Evolutionary conservation across 1,140 invertebrate species (phyloP).

Genomic region (Battus philenor): DNA sequence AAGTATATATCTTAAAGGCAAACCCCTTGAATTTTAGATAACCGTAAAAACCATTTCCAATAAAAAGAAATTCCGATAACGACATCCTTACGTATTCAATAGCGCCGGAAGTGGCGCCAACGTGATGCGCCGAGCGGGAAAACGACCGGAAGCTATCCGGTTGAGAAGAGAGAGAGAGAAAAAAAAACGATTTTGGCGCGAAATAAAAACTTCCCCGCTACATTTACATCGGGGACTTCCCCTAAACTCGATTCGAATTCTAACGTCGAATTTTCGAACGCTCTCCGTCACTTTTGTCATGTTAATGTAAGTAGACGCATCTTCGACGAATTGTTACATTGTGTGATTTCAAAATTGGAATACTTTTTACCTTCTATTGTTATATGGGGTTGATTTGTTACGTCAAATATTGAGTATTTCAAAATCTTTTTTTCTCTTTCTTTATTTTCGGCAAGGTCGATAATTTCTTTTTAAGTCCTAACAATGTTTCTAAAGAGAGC

Average conservation of each 20-base stretch:
- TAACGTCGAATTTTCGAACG: slow-evolving; percentile 64
- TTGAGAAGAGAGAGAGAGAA: too few species aligned
- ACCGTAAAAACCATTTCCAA: slow-evolving; percentile 30
- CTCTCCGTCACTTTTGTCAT: slow-evolving; percentile 61
- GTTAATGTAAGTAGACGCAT: slow-evolving; percentile 42
- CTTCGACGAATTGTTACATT: too few species aligned
- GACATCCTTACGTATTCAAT: slow-evolving; percentile 53
- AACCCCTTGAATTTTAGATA: not conserved
- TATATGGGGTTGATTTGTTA: too few species aligned
- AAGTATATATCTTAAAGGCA: too few species aligned
- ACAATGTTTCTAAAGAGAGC: too few species aligned
- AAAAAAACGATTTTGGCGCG: slow-evolving; percentile 42
- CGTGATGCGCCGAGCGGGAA: slow-evolving; percentile 66
- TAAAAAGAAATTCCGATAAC: too few species aligned
- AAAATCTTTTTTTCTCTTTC: too few species aligned
- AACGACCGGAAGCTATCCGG: slow-evolving; percentile 66
- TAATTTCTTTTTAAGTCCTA: too few species aligned
- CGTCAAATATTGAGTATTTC: too few species aligned
- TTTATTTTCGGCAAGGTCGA: too few species aligned
- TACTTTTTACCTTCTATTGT: too few species aligned
- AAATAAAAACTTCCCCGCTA: slow-evolving; percentile 45
- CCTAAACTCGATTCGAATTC: slow-evolving; percentile 59
- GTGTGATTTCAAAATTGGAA: too few species aligned
- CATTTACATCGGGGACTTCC: slow-evolving; percentile 70
- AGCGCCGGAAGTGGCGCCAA: slow-evolving; percentile 31